These are phyloP conservation scores for Poecilobothrus nobilitatus DNA, from an alignment of 2,888 invertebrate genomes.

Conservation along the genomic window DNA sequence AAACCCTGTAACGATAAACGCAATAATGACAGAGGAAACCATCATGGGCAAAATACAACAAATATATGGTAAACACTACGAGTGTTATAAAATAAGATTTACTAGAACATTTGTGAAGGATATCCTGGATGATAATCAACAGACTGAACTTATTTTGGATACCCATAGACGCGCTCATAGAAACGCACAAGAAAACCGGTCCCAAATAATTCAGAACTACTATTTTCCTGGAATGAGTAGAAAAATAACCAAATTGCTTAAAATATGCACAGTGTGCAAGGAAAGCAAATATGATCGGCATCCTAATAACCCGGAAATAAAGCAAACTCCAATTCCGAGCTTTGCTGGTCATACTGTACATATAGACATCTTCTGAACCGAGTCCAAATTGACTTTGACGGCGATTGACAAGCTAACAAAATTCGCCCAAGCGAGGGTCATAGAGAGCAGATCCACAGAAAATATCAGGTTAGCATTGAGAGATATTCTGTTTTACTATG, in stretches of 20 bases:
- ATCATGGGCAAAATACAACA: too few species aligned
- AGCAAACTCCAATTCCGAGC: not conserved
- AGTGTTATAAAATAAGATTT: too few species aligned
- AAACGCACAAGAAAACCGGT: too few species aligned
- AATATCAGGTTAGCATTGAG: not conserved
- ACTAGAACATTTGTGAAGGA: too few species aligned
- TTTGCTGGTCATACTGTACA: conserved; percentile 12
- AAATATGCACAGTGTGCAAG: not conserved
- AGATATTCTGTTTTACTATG: conserved; percentile 10
- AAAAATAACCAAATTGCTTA: not conserved
- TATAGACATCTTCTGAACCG: conserved; percentile 13
- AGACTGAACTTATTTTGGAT: too few species aligned
- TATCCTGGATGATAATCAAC: too few species aligned
- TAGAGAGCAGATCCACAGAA: not conserved
- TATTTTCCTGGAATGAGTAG: conserved; percentile 9
- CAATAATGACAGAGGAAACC: not conserved
- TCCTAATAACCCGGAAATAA: conserved; percentile 9
- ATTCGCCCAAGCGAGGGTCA: conserved; percentile 10
- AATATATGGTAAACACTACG: too few species aligned
- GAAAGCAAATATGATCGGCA: conserved; percentile 14
- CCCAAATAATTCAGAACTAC: too few species aligned
- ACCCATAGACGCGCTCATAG: too few species aligned
- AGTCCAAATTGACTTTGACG: conserved; percentile 2
- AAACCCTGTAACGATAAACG: not conserved
- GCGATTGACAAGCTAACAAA: conserved; percentile 17